phyloP scores from a whole-genome alignment of 2,797 vertebrate species.

The Buphagus erythrorhynchus region DNA sequence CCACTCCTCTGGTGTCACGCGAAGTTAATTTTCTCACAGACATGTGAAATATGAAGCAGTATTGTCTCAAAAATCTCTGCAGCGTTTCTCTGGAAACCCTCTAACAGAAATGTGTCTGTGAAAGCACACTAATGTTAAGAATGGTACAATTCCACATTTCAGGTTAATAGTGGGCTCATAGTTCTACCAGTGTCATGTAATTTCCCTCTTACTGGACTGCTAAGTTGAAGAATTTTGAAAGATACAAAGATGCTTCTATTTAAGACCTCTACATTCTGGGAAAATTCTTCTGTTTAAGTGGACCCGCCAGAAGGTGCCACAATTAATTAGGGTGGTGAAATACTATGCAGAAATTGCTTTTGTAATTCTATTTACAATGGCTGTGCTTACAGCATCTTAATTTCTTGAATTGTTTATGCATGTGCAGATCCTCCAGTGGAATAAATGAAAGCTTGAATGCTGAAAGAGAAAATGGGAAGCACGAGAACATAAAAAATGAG shows the following conservation, averaged over 20 bases:
- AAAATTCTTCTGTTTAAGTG: background rate
- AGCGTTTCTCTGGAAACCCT: background rate
- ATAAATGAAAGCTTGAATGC: conserved; percentile 62
- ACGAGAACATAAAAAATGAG: conserved; percentile 44
- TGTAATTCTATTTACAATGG: background rate
- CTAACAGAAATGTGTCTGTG: background rate
- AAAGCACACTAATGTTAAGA: background rate
- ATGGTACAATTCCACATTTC: background rate
- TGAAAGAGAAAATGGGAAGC: conserved; percentile 74
- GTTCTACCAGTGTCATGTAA: background rate
- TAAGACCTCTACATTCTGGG: background rate
- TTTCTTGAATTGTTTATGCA: conserved; percentile 47
- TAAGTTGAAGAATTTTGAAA: background rate
- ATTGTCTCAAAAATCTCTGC: background rate
- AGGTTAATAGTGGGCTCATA: background rate
- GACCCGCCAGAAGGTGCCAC: background rate
- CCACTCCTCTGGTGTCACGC: background rate
- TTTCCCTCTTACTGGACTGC: background rate
- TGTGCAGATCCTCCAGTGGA: conserved; percentile 71
- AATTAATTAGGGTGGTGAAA: background rate
- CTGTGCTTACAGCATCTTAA: background rate
- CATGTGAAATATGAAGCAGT: background rate
- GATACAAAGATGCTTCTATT: background rate
- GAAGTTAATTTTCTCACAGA: background rate
- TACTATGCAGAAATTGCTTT: background rate